These are phyloP conservation scores for Epinotia brunnichana DNA, from an alignment of 2,888 invertebrate species.

Conservation along the genomic window DNA sequence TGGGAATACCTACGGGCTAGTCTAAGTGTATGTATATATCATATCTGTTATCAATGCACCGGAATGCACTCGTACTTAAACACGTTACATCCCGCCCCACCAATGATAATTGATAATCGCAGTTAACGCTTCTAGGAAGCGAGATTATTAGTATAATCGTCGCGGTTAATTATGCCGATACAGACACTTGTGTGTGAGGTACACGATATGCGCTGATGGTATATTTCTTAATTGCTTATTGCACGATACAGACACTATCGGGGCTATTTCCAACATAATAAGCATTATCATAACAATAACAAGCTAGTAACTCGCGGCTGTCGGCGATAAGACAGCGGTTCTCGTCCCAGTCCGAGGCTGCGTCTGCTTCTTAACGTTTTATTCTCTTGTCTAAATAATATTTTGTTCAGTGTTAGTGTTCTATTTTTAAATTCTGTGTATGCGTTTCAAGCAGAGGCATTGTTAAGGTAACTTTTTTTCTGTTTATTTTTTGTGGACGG, in stretches of 20 bases:
- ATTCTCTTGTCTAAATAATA: constrained; percentile 1
- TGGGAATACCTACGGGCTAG: too few relatives aligned
- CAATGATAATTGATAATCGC: constrained; percentile 21
- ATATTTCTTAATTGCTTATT: constrained; percentile 79
- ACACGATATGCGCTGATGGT: constrained; percentile 65
- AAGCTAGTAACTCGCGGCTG: constrained; percentile 64
- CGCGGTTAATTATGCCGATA: constrained; percentile 54
- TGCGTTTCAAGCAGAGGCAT: constrained; percentile 29
- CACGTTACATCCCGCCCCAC: background rate
- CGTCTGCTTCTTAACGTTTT: constrained; percentile 24
- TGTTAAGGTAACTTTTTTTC: constrained; percentile 41
- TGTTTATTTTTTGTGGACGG: background rate
- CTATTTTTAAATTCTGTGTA: constrained; percentile 24
- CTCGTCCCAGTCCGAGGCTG: constrained; percentile 47
- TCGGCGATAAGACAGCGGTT: constrained; percentile 15
- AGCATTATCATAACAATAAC: constrained; percentile 82
- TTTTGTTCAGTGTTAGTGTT: constrained; percentile 28
- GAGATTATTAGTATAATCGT: constrained; percentile 52
- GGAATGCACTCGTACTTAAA: constrained; percentile 13
- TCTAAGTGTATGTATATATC: too few relatives aligned
- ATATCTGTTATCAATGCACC: constrained; percentile 1
- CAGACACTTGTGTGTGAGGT: constrained; percentile 62
- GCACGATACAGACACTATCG: constrained; percentile 79
- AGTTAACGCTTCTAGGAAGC: constrained; percentile 61
- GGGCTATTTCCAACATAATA: constrained; percentile 80